These are phyloP conservation scores for Agriopis leucophaearia DNA, from an alignment of 2,888 invertebrate genomes.

Conservation along the genomic window DNA sequence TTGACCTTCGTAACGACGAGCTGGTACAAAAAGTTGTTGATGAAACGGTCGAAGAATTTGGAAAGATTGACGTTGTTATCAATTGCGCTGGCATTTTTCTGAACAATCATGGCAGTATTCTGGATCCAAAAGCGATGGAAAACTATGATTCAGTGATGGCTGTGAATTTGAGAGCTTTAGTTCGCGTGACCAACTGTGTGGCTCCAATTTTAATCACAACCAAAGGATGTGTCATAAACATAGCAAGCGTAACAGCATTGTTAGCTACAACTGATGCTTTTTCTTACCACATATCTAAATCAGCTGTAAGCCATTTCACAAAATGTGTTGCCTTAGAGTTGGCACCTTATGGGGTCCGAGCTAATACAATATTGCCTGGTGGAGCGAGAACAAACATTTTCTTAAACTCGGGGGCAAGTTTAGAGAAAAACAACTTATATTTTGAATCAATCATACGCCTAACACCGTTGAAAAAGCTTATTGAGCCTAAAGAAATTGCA, in stretches of 20 bases:
- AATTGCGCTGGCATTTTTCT: conserved; percentile 56
- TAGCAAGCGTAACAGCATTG: conserved; percentile 51
- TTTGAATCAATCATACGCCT: neutral
- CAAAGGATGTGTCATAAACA: conserved; percentile 61
- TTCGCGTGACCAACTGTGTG: conserved; percentile 53
- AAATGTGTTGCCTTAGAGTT: conserved; percentile 89
- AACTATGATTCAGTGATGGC: conserved; percentile 54
- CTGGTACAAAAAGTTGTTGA: conserved; percentile 50
- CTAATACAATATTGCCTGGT: conserved; percentile 91
- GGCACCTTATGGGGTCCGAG: conserved; percentile 86
- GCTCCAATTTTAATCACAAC: conserved; percentile 50
- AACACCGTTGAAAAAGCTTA: conserved; percentile 4
- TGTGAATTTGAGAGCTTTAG: conserved; percentile 57
- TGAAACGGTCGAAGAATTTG: conserved; percentile 50
- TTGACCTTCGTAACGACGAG: conserved; percentile 57
- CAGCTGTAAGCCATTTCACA: conserved; percentile 92
- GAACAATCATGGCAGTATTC: conserved; percentile 38
- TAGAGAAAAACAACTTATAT: neutral
- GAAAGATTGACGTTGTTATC: conserved; percentile 58
- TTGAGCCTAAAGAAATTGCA: conserved; percentile 7
- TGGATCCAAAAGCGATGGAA: conserved; percentile 51
- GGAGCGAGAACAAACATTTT: conserved; percentile 77
- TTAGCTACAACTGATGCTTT: conserved; percentile 32
- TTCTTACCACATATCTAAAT: conserved; percentile 89
- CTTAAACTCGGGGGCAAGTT: neutral